Base-by-base conservation (phyloP, 92 coral and sea anemone species). In the Epizoanthus illoricatus region DNA sequence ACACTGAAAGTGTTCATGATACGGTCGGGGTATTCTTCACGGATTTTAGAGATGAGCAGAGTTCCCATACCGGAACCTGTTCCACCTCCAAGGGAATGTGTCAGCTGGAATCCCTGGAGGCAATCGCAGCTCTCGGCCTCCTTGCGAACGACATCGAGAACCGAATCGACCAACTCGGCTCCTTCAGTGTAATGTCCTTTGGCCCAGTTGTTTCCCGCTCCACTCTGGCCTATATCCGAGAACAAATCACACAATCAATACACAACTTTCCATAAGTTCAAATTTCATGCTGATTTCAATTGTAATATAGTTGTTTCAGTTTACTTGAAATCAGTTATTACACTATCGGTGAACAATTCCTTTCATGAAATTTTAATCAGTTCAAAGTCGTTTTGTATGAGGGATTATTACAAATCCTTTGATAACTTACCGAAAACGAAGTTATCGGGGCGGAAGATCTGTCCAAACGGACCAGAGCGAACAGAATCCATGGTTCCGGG, bases 401-500 rank as follows among this genome's bases (percentile, higher is more conserved):
- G 65, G 80, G 80, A 74, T 74, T 74, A 74, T 28, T 74, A 15
- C 17, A 74, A 57, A 56, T 57, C 66, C 47, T 54, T 56, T 17
- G 17, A 21, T 7, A 11, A 87, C 97, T 92, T 84, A 94, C 98
- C 98, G 71, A 94, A 94, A 33, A 94, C 93, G 80, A 94, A 94
- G 90, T 94, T 94, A 72, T 94, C 98, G 4, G 98, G 98, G 71
- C 96, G 90, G 73, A 94, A 94, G 73, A 94, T 94, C 80, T 94
- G 98, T 64, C 98, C 98, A 69, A 94, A 92, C 2, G 98, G 97
- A 19, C 98, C 98, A 61, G 98, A 92, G 40, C 98, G 98, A 42
- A 94, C 98, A 36, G 98, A 92, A 84, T 94, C 98, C 98, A 94
- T 94, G 52, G 98, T 94, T 80, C 98, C 98, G 69, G 98, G 98